Conservation (phyloP, 2,797 vertebrate species). For the Sebastes vulpes region DNA sequence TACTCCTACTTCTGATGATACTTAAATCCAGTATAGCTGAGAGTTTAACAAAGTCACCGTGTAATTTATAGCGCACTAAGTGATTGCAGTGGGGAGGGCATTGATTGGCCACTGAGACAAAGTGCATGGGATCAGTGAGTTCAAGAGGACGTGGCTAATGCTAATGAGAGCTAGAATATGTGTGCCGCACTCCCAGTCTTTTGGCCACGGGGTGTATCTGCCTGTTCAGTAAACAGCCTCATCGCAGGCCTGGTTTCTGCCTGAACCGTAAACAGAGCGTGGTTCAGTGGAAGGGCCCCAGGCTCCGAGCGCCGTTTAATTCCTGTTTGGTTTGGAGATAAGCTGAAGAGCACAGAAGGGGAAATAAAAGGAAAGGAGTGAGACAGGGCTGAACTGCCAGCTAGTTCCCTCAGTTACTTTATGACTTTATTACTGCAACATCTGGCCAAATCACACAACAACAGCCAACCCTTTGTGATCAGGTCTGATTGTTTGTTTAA, state of each 20-base stretch:
- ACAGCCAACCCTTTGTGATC: constrained; percentile 76
- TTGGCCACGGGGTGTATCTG: constrained; percentile 78
- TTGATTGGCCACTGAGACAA: constrained; percentile 29
- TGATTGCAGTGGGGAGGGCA: constrained; percentile 12
- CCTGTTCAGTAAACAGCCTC: constrained; percentile 77
- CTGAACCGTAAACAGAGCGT: constrained; percentile 81
- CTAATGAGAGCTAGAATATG: constrained; percentile 73
- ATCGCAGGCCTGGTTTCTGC: constrained; percentile 83
- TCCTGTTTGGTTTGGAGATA: constrained; percentile 88
- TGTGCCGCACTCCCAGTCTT: constrained; percentile 65
- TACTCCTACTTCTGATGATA: not conserved
- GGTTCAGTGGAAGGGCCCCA: constrained; percentile 79
- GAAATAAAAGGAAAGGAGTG: constrained; percentile 69
- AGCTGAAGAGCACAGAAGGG: constrained; percentile 79
- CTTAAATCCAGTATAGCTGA: not conserved
- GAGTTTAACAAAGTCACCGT: constrained; percentile 4
- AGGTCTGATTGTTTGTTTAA: constrained; percentile 74
- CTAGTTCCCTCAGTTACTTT: constrained; percentile 84
- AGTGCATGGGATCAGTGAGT: constrained; percentile 51
- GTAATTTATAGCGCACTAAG: constrained; percentile 9
- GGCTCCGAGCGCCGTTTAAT: constrained; percentile 78
- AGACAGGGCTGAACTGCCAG: constrained; percentile 77
- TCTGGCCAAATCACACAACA: constrained; percentile 86
- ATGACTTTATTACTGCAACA: constrained; percentile 82
- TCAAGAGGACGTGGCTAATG: constrained; percentile 65